Conservation (phyloP, 2,888 invertebrate species). For the Ethmia dodecea region DNA sequence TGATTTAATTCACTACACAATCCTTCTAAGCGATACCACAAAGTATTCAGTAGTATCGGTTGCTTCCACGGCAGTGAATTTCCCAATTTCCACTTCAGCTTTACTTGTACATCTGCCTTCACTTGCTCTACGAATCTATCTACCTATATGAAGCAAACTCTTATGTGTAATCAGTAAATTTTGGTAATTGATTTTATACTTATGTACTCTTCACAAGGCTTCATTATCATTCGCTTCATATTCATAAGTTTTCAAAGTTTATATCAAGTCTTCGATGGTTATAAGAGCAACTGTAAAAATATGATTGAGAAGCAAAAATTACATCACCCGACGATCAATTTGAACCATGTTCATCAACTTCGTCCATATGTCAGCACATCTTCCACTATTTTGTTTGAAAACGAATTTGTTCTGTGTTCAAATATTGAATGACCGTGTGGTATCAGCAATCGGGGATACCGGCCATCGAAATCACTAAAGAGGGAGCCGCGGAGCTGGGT, state of each 20-base stretch:
- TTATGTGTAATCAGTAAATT: constrained; percentile 21
- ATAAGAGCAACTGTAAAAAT: too few relatives aligned
- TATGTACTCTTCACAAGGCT: constrained; percentile 1
- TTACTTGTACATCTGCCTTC: constrained; percentile 48
- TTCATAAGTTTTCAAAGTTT: constrained; percentile 1
- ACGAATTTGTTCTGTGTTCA: constrained; percentile 40
- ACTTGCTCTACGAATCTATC: constrained; percentile 40
- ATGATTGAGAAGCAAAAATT: constrained; percentile 11
- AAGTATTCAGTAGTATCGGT: constrained; percentile 9
- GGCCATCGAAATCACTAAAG: constrained; percentile 89
- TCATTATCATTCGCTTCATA: constrained; percentile 5
- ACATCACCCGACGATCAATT: constrained; percentile 20
- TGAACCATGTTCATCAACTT: constrained; percentile 35
- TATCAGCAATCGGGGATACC: constrained; percentile 77
- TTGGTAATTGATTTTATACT: neutral
- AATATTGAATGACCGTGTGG: constrained; percentile 69
- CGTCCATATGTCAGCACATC: constrained; percentile 48
- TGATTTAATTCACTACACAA: too few relatives aligned
- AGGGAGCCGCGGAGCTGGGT: constrained; percentile 81
- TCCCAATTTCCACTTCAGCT: constrained; percentile 49
- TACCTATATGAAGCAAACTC: constrained; percentile 18
- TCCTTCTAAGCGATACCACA: neutral
- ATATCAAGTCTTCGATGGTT: too few relatives aligned
- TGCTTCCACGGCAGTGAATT: constrained; percentile 54
- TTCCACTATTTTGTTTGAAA: constrained; percentile 48